phyloP scores from a whole-genome alignment of 30 jellyfish, hydroid and myxozoan species.

The Hydra vulgaris region DNA sequence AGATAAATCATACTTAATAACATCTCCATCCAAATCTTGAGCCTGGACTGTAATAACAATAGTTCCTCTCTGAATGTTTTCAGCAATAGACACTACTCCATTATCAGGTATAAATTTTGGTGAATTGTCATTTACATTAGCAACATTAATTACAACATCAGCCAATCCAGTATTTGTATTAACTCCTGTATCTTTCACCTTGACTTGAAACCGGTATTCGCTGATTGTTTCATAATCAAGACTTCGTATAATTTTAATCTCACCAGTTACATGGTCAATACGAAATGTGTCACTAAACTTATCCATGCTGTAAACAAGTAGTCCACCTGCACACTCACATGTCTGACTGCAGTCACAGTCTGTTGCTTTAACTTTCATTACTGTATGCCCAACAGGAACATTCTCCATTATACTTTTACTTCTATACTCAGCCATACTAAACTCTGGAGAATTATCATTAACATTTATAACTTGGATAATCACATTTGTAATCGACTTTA shows the following conservation, averaged over 20 bases:
- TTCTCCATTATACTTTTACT: constrained; percentile 49
- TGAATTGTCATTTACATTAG: constrained; percentile 68
- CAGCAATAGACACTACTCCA: constrained; percentile 37
- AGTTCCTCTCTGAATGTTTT: constrained; percentile 36
- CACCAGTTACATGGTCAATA: constrained; percentile 77
- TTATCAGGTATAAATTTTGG: constrained; percentile 59
- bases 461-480: constrained; percentile 53
- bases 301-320: constrained; percentile 55
- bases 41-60: constrained; percentile 66
- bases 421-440: constrained; percentile 55
- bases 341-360: constrained; percentile 76
- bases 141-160: constrained; percentile 48
- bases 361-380: constrained; percentile 62
- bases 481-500: constrained; percentile 48
- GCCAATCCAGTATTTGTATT: constrained; percentile 53
- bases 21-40: constrained; percentile 60
- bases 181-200: constrained; percentile 71
- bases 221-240: constrained; percentile 72
- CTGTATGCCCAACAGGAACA: constrained; percentile 33
- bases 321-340: constrained; percentile 79
- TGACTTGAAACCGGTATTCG: constrained; percentile 55
- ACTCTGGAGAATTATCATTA: constrained; percentile 73
- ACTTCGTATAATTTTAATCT: constrained; percentile 52
- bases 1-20: constrained; percentile 29
- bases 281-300: constrained; percentile 53